Evolutionary conservation across 2,797 vertebrate species (phyloP).

Genomic region (Sebastes oblongus): DNA sequence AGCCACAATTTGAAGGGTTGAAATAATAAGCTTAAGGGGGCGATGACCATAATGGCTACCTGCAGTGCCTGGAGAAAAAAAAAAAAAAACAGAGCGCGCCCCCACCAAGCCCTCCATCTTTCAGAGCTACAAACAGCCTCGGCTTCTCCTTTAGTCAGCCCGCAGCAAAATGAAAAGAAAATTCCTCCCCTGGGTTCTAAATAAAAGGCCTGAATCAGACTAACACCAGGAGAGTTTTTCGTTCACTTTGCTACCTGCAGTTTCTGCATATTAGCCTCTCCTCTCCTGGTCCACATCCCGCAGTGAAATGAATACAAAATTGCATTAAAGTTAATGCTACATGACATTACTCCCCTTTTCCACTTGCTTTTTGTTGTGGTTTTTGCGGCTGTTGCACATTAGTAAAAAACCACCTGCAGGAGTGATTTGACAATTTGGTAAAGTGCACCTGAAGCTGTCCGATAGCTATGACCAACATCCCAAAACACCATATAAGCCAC

Average conservation of each 20-base stretch:
- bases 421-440: constrained; percentile 69
- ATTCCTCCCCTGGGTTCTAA: constrained; percentile 87
- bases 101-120: constrained; percentile 82
- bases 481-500: constrained; percentile 9
- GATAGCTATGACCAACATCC: constrained; percentile 31
- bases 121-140: constrained; percentile 73
- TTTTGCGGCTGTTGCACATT: constrained; percentile 23
- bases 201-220: constrained; percentile 90
- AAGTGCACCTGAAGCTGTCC: constrained; percentile 52
- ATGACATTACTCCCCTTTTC: constrained; percentile 33
- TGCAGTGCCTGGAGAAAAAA: constrained; percentile 83
- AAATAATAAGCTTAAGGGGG: constrained; percentile 77
- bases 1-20: constrained; percentile 62
- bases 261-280: constrained; percentile 88
- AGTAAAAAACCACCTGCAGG: constrained; percentile 82
- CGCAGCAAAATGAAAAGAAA: constrained; percentile 73
- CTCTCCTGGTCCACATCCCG: constrained; percentile 68
- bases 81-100: constrained; percentile 69
- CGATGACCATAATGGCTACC: constrained; percentile 85
- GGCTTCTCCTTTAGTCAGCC: constrained; percentile 60
- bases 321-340: constrained; percentile 51
- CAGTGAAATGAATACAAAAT: constrained; percentile 69
- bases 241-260: constrained; percentile 91
- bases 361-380: constrained; percentile 18
- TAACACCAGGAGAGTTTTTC: constrained; percentile 84